phyloP scores from a whole-genome alignment of 2,113 vertebrate species.

The Antechinus flavipes region DNA sequence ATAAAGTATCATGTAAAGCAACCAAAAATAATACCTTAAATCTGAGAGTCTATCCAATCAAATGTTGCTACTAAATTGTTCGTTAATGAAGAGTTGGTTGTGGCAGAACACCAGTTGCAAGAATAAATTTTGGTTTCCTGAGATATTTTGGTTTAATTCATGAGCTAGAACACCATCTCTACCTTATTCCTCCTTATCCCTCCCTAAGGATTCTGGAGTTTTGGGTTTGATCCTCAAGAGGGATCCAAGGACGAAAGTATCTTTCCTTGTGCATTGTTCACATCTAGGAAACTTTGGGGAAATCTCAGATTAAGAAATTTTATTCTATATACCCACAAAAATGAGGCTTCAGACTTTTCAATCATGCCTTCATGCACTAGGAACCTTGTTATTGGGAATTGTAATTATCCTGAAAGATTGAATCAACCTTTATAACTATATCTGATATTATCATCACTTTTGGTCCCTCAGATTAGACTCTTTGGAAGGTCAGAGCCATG shows the following conservation, averaged over 20 bases:
- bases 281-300: neutral
- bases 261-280: neutral
- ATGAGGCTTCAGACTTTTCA: neutral
- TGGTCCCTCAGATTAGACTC: neutral
- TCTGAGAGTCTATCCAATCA: constrained; percentile 15
- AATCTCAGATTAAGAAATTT: neutral
- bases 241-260: neutral
- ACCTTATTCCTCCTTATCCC: neutral
- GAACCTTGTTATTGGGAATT: neutral
- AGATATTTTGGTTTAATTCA: neutral
- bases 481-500: neutral
- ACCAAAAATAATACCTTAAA: constrained; percentile 35
- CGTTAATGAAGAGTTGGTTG: neutral
- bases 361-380: neutral
- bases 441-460: neutral
- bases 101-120: neutral
- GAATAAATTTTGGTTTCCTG: neutral
- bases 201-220: neutral
- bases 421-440: neutral
- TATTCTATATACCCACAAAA: neutral
- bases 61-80: neutral
- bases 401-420: neutral
- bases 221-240: neutral
- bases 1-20: constrained; percentile 5
- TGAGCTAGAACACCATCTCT: neutral